phyloP scores from a whole-genome alignment of 2,113 vertebrate genomes.

The Formicarius rufipectus region DNA sequence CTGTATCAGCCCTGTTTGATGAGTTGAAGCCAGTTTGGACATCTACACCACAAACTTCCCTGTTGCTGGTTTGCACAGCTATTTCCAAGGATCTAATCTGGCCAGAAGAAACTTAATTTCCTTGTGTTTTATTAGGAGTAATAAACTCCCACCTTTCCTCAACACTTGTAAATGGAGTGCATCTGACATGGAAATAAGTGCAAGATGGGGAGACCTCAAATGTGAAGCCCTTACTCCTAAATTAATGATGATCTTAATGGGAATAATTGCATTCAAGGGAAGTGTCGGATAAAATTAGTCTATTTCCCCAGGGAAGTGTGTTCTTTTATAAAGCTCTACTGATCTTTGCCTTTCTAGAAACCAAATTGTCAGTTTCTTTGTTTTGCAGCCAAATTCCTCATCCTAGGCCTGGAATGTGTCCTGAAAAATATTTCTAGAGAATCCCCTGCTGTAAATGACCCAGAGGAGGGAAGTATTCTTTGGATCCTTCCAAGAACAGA shows the following conservation, averaged over 20 bases:
- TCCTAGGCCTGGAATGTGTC: background rate
- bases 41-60: background rate
- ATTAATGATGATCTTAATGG: background rate
- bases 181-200: background rate
- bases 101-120: background rate
- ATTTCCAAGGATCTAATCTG: background rate
- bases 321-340: background rate
- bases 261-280: background rate
- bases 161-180: background rate
- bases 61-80: background rate
- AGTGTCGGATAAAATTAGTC: background rate
- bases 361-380: background rate
- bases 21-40: background rate
- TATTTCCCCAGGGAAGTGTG: background rate
- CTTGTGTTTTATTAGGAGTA: background rate
- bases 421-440: conserved; percentile 3
- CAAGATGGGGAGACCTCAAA: background rate
- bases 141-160: background rate
- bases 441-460: background rate
- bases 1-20: background rate
- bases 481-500: background rate
- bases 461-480: background rate
- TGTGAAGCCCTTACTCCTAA: background rate
- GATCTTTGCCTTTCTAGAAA: conserved; percentile 4
- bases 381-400: background rate